These are phyloP conservation scores for Eristalis arbustorum DNA, from an alignment of 2,888 invertebrate genomes.

Conservation along the genomic window DNA sequence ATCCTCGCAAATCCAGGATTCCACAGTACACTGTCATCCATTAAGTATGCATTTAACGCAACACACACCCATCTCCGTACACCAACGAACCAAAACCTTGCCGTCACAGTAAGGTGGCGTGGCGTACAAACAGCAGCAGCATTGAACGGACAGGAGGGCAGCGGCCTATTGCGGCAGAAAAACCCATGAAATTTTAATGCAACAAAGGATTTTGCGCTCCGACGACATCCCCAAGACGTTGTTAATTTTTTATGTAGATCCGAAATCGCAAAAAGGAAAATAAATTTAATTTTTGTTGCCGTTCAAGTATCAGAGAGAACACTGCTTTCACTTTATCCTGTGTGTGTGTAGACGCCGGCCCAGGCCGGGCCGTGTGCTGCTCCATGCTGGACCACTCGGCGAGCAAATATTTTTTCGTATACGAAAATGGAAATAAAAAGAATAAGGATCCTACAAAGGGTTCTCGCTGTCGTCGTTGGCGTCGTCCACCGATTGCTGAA, in stretches of 20 bases:
- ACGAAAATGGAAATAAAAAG: neutral
- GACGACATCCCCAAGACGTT: conserved; percentile 11
- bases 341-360: neutral
- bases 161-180: conserved; percentile 12
- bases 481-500: neutral
- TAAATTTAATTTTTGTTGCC: conserved; percentile 19
- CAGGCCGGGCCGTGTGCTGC: neutral
- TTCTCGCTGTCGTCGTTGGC: neutral
- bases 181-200: conserved; percentile 26
- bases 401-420: neutral
- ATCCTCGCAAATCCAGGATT: neutral
- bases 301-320: neutral
- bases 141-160: neutral
- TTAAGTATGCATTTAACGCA: neutral
- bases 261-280: conserved; percentile 13
- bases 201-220: conserved; percentile 30
- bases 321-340: neutral
- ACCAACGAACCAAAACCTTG: neutral
- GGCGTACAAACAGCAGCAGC: neutral
- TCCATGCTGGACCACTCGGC: conserved; percentile 1
- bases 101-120: neutral
- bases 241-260: conserved; percentile 32
- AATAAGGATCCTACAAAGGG: conserved; percentile 13
- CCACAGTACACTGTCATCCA: neutral
- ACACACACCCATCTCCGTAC: neutral